Base-by-base conservation (phyloP, 1,140 invertebrate species). In the Bombus superbus region DNA sequence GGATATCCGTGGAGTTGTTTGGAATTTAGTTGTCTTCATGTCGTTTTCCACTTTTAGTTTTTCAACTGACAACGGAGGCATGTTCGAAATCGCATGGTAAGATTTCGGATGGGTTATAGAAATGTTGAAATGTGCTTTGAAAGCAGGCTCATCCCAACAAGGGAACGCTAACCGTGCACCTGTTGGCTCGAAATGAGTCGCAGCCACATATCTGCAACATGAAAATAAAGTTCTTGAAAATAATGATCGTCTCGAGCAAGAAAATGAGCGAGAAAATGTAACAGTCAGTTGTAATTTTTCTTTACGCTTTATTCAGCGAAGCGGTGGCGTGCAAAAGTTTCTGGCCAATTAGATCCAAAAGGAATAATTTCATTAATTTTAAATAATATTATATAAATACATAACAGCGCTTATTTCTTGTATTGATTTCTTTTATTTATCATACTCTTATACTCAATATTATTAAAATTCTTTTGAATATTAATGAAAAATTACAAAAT, bases 81-180 rank as follows among this genome's bases (percentile, higher is more conserved):
- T 96, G 86, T 96, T 96, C 0, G 95, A 95, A 22, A 96, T 88
- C 0, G 93, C 95, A 0, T 73, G 89, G 38, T 95, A 94, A 10
- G 1, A 4, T 3, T 72, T 40, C 0, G 91, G 86, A 82, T 95
- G 92, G 0, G 92, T 94, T 8, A 98, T 94, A 10, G 83, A 86
- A 44, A 97, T 93, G 0, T 90, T 92, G 88, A 96, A 97, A 0
- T 82, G 90, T 13, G 96, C 96, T 89, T 97, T 97, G 57, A 96
- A 96, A 87, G 88, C 91, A 4, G 97, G 97, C 86, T 98, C 97
- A 91, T 98, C 97, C 92, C 97, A 97, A 89, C 97, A 97, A 0
- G 97, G 97, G 89, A 97, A 98, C 0, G 96, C 97, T 66, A 95
- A 94, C 47, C 97, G 94, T 1, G 97, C 97, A 75, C 96, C 95